These are phyloP conservation scores for Ephestia elutella DNA, from an alignment of 1,140 invertebrate species.

Conservation along the genomic window DNA sequence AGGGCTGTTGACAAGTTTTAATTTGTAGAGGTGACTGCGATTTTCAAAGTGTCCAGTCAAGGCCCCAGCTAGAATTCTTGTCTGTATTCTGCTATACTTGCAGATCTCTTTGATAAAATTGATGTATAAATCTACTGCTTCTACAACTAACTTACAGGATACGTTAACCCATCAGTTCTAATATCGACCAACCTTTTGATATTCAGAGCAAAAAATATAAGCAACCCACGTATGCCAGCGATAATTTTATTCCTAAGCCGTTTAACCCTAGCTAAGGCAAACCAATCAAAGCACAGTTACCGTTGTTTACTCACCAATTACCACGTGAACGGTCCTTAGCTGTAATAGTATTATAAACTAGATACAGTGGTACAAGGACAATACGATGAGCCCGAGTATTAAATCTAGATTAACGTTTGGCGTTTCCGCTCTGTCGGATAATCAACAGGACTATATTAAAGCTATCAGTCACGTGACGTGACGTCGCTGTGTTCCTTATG, in stretches of 20 bases:
- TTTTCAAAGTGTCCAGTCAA: too few species aligned
- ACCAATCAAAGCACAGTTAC: constrained; percentile 3
- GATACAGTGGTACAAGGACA: constrained; percentile 20
- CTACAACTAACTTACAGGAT: background rate
- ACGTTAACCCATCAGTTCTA: background rate
- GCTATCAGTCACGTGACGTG: constrained; percentile 65
- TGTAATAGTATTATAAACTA: background rate
- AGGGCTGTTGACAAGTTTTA: too few species aligned
- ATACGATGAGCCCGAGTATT: constrained; percentile 62
- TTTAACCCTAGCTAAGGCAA: constrained; percentile 1
- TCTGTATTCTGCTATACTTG: too few species aligned
- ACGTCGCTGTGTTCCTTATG: constrained; percentile 25
- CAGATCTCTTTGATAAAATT: too few species aligned
- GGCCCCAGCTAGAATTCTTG: too few species aligned
- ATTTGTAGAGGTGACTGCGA: too few species aligned
- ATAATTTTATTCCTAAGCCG: background rate
- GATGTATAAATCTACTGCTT: too few species aligned
- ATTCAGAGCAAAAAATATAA: too few species aligned
- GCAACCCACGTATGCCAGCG: too few species aligned
- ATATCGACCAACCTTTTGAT: too few species aligned
- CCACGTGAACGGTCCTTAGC: background rate
- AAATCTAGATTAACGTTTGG: constrained; percentile 71
- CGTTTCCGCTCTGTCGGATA: constrained; percentile 61
- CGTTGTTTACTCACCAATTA: constrained; percentile 8
- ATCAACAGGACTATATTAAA: constrained; percentile 71